A percentile compares a stretch with the other conserved stretches of the same genome.
phyloP scores from a whole-genome alignment of 2,888 invertebrate species.

The Drosophila kuntzei region DNA sequence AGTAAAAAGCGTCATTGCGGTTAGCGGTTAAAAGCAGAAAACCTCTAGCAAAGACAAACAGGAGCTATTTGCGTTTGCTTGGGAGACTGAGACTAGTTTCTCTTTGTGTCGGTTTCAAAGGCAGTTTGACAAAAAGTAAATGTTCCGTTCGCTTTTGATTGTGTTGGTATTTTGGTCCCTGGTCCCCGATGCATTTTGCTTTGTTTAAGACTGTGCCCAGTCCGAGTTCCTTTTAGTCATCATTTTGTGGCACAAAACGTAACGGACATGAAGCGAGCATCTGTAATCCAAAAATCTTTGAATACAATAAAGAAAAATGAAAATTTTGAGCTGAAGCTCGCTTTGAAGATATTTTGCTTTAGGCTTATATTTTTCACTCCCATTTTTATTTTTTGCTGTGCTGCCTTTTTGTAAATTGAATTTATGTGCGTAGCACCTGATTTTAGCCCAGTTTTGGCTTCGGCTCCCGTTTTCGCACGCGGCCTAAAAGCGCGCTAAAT shows the following conservation, averaged over 20 bases:
- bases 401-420: conserved; percentile 42
- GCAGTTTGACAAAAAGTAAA: conserved; percentile 40
- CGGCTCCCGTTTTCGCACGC: conserved; percentile 13
- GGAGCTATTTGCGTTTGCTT: conserved; percentile 19
- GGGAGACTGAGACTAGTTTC: conserved; percentile 14
- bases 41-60: conserved; percentile 28
- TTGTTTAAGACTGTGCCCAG: conserved; percentile 20
- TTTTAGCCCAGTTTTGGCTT: conserved; percentile 21
- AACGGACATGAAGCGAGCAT: conserved; percentile 23
- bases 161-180: background rate
- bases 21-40: conserved; percentile 42
- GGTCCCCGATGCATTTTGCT: conserved; percentile 21
- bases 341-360: conserved; percentile 50
- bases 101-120: conserved; percentile 27
- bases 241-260: conserved; percentile 1
- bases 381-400: conserved; percentile 27
- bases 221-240: conserved; percentile 6
- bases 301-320: conserved; percentile 39
- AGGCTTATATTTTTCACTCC: conserved; percentile 12
- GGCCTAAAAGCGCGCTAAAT: conserved; percentile 63
- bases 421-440: conserved; percentile 53
- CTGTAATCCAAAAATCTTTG: conserved; percentile 35
- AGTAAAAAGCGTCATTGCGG: conserved; percentile 30
- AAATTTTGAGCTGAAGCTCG: conserved; percentile 33
- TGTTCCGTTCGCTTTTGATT: conserved; percentile 10